Base-by-base conservation (phyloP, 2,888 invertebrate genomes). In the Ligdia adustata region DNA sequence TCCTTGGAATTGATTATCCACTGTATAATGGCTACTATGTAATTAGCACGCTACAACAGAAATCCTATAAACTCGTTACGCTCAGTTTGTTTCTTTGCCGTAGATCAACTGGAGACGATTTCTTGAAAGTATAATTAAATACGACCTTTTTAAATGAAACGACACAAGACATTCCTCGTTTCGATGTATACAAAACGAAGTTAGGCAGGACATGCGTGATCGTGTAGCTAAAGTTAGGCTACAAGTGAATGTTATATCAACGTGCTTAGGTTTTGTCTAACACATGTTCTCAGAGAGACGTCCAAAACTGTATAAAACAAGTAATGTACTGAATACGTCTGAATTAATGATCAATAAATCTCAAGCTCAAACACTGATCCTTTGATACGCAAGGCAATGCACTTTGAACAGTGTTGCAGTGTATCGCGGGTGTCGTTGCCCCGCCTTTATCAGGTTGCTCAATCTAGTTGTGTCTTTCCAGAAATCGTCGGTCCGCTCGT, bases 401-500 rank as follows among this genome's bases (percentile, higher is more conserved):
- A 15, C 16, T 34, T n/a, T 2, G 20, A 20, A 33, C 27, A 35
- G 29, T 29, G 6, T 32, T 16, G 9, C 14, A 13, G 9, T 38
- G 37, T 35, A 12, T 37, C 9, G 14, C 9, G 5, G 13, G 31
- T 33, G 33, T 35, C 46, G 12, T 46, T 29, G 46, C 20, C 39
- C 34, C 11, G 5, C 31, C 6, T 40, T 39, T 40, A 49, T 49
- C 48, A 42, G 9, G n/a, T 26, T 28, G 11, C 7, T 14, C 37
- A 42, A 42, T 26, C 9, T 20, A 33, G 28, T 5, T 12, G 27
- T 38, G 24, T 47, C 9, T 44, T 75, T 79, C 24, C 87, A 90
- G 89, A 90, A 90, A 69, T 88, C 87, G 55, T 90, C 90, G 24
- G 87, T 90, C 62, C 88, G 90, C 55, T 78, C 83, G 59, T 91